Evolutionary conservation across 2,888 invertebrate genomes (phyloP), one percentile per base, ranked within the genome.

Genomic region (Andrena flavipes): DNA sequence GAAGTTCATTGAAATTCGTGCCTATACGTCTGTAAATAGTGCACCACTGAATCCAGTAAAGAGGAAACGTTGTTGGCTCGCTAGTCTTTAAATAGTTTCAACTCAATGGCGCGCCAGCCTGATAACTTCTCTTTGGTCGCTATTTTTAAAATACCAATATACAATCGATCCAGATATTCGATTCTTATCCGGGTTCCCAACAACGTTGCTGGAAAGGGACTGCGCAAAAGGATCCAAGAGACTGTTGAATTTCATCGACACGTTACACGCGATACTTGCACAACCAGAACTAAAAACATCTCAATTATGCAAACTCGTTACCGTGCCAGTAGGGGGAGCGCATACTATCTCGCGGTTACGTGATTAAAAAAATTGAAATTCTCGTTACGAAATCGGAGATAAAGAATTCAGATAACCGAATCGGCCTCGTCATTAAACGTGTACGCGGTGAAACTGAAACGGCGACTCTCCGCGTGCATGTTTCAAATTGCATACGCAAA

Each of bases 281-380:
- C 48, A 75, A 49, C 49, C 5, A 5, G 33, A 68, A 33, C 48
- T 33, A 23, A 23, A 35, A 75, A 35, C 59, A 49, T 42, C 8
- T 59, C 26, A 60, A 69, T 69, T 69, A 72, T 63, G 62, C 30
- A 23, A n/a, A 51, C 62, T 51, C 62, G 49, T 71, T 71, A 59
- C 42, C 10, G 16, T 2, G 6, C 6, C 3, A 6, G 30, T 4
- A 69, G 51, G 33, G 59, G 2, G 64, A 30, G 30, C n/a, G 16
- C 2, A n/a, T 26, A 7, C 13, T 51, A 65, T 29, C 5, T 29
- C 29, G 20, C 29, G n/a, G 29, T n/a, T 48, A n/a, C n/a, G 51
- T 30, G 30, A 51, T n/a, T 67, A 6, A 30, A 67, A 64, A 51
- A 63, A 63, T 35, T 63, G 33, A 35, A 63, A 63, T 30, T 20